Conservation (phyloP, 2,888 invertebrate genomes). For the Tenthredo notha region DNA sequence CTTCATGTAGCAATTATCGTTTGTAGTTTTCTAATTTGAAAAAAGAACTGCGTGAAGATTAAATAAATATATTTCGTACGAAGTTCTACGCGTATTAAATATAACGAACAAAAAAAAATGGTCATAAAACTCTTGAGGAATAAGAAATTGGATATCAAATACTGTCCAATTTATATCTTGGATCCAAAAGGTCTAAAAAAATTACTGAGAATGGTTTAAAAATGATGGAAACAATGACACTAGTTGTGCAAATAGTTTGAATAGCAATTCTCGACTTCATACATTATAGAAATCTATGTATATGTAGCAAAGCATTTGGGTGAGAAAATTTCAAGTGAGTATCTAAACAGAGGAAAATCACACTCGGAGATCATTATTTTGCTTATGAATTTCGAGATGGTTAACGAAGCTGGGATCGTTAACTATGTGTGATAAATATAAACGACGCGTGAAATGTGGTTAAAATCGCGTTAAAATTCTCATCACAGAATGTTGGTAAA, state of each 20-base stretch:
- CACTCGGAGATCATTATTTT: background rate
- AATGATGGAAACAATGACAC: background rate
- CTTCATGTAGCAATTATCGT: background rate
- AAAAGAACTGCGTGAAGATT: background rate
- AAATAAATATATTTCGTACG: background rate
- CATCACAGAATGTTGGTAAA: slow-evolving; percentile 2
- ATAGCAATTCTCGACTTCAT: background rate
- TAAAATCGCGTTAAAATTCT: background rate
- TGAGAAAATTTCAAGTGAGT: background rate
- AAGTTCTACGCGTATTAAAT: background rate
- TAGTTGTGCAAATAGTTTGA: background rate
- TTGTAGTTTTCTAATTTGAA: background rate
- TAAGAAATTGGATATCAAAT: background rate
- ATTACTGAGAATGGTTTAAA: background rate
- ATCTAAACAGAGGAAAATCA: background rate
- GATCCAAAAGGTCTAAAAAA: background rate
- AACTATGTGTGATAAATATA: background rate
- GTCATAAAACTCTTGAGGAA: background rate
- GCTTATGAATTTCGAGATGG: background rate
- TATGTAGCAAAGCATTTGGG: background rate
- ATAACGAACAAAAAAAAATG: background rate
- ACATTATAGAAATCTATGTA: background rate
- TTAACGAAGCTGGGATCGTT: background rate
- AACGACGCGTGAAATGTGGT: background rate
- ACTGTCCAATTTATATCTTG: background rate